phyloP scores from a whole-genome alignment of 2,888 invertebrate species.

The Rhabditophanes sp. region DNA sequence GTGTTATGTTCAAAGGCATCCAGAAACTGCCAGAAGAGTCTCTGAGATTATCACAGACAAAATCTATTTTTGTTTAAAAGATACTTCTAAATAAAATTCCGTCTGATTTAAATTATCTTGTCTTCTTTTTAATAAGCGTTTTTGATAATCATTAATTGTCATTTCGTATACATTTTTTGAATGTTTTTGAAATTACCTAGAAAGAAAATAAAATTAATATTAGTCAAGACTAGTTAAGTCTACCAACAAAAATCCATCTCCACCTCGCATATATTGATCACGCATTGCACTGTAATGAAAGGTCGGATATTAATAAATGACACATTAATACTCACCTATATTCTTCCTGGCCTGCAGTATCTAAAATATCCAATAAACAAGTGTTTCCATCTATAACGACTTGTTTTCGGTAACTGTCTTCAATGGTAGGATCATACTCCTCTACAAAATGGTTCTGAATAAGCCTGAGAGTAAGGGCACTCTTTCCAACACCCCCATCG shows the following conservation, averaged over 20 bases:
- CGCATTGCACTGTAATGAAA: slow-evolving; percentile 93
- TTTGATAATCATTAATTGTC: too few species aligned
- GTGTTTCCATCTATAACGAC: slow-evolving; percentile 86
- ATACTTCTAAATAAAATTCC: too few species aligned
- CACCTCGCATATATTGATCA: slow-evolving; percentile 98
- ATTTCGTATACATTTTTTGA: too few species aligned
- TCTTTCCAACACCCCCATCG: slow-evolving; percentile 83
- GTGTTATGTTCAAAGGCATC: too few species aligned
- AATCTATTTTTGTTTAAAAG: too few species aligned
- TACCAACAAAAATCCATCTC: slow-evolving; percentile 92
- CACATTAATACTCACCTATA: slow-evolving; percentile 51
- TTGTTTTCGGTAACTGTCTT: slow-evolving; percentile 84
- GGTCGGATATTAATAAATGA: too few species aligned
- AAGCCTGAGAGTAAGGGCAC: slow-evolving; percentile 79
- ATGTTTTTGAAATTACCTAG: slow-evolving; percentile 25
- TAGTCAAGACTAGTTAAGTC: too few species aligned
- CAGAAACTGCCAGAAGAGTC: too few species aligned
- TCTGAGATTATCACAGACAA: too few species aligned
- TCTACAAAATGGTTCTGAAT: slow-evolving; percentile 63
- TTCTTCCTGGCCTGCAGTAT: slow-evolving; percentile 98
- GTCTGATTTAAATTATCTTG: too few species aligned
- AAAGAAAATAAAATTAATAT: too few species aligned
- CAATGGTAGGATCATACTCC: slow-evolving; percentile 97
- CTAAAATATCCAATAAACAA: slow-evolving; percentile 89
- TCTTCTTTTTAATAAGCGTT: too few species aligned